A percentile compares a stretch with the other conserved stretches of the same genome.
Conservation (phyloP, 2,888 invertebrate species). For the Tenthredo livida region DNA sequence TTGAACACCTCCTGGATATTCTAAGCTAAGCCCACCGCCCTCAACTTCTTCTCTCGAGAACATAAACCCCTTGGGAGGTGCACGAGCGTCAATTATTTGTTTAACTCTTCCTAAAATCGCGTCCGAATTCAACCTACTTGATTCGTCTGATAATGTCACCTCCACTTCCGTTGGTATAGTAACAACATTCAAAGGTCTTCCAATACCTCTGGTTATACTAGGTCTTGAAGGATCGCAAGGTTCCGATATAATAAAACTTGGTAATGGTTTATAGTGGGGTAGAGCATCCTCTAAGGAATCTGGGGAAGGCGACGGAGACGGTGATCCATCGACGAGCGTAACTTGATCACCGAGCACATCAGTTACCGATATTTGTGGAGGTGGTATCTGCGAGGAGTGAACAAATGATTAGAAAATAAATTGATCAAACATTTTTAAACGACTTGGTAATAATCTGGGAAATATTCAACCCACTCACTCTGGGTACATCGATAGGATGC, state of each 20-base stretch:
- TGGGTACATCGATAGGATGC: conserved; percentile 79
- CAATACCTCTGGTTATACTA: conserved; percentile 90
- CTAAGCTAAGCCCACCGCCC: conserved; percentile 82
- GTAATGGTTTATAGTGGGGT: conserved; percentile 73
- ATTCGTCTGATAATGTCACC: conserved; percentile 89
- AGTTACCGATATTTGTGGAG: conserved; percentile 95
- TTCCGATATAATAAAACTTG: conserved; percentile 85
- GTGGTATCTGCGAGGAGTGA: conserved; percentile 77
- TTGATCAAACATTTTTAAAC: neutral
- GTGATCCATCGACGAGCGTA: conserved; percentile 86
- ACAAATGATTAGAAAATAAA: neutral
- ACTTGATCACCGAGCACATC: conserved; percentile 94
- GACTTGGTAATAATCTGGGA: neutral
- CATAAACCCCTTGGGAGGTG: conserved; percentile 85
- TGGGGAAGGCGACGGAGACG: conserved; percentile 81
- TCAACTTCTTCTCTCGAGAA: conserved; percentile 79
- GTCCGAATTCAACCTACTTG: conserved; percentile 88
- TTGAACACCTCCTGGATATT: conserved; percentile 91
- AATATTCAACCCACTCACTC: conserved; percentile 67
- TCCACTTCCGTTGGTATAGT: conserved; percentile 80
- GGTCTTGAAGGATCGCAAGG: conserved; percentile 87
- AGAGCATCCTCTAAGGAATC: conserved; percentile 75
- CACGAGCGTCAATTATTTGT: conserved; percentile 88
- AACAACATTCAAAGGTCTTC: conserved; percentile 77
- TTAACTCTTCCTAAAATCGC: conserved; percentile 90